phyloP scores from a whole-genome alignment of 2,888 invertebrate species.

The Fabriciana adippe region DNA sequence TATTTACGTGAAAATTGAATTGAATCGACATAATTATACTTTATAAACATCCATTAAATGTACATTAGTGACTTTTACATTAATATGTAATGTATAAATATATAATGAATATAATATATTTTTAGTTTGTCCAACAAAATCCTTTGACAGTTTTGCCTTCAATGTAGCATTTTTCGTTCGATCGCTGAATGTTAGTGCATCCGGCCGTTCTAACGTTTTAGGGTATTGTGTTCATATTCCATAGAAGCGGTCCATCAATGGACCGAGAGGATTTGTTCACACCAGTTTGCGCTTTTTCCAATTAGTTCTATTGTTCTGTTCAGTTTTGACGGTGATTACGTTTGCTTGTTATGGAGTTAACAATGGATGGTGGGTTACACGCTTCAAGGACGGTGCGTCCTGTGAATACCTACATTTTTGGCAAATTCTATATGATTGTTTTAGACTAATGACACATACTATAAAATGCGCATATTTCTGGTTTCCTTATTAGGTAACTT shows the following conservation, averaged over 20 bases:
- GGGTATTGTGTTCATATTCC: conserved; percentile 34
- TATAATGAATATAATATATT: too few relatives aligned
- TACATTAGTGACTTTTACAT: too few relatives aligned
- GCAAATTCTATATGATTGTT: neutral
- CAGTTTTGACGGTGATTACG: conserved; percentile 31
- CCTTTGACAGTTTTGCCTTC: neutral
- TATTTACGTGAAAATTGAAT: too few relatives aligned
- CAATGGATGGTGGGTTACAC: conserved; percentile 12
- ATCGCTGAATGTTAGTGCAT: conserved; percentile 20
- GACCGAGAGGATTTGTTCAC: conserved; percentile 32
- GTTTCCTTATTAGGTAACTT: too few relatives aligned
- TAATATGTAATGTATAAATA: too few relatives aligned
- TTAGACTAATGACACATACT: too few relatives aligned
- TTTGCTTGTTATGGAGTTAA: conserved; percentile 29
- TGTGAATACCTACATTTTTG: neutral
- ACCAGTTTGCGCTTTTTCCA: conserved; percentile 39
- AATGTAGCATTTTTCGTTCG: conserved; percentile 5
- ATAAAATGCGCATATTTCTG: too few relatives aligned
- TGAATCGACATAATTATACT: too few relatives aligned
- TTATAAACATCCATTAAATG: too few relatives aligned
- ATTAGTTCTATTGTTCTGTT: conserved; percentile 37
- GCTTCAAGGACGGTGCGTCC: conserved; percentile 3
- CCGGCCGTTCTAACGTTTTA: conserved; percentile 26
- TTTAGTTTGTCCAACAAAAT: neutral
- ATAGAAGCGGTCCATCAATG: conserved; percentile 22